phyloP scores from a whole-genome alignment of 1,140 invertebrate genomes.

The Drosophila guanche region DNA sequence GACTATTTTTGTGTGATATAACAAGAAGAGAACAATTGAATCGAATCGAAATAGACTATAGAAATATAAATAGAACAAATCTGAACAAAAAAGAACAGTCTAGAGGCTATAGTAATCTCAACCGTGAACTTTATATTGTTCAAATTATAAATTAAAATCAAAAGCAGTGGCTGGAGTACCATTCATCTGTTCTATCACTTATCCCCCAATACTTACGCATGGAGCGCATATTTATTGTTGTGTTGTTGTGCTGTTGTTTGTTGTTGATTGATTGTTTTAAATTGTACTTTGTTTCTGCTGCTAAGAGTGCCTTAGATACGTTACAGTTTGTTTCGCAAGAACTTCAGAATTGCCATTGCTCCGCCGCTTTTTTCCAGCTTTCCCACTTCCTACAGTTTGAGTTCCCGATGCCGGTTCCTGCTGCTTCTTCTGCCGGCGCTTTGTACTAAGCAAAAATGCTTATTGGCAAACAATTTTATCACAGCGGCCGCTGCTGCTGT shows the following conservation, averaged over 20 bases:
- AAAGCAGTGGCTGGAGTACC: too few relatives aligned
- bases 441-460: slow-evolving; percentile 60
- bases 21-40: too few relatives aligned
- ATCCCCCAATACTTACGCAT: slow-evolving; percentile 55
- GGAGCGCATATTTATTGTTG: slow-evolving; percentile 53
- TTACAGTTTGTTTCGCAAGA: slow-evolving; percentile 60
- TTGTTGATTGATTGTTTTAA: background rate
- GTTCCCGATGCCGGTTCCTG: slow-evolving; percentile 8
- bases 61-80: too few relatives aligned
- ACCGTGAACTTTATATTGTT: too few relatives aligned
- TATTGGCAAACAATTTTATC: slow-evolving; percentile 64
- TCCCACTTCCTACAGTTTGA: background rate
- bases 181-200: too few relatives aligned
- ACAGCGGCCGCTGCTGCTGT: slow-evolving; percentile 16
- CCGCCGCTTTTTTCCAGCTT: slow-evolving; percentile 4
- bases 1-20: too few relatives aligned
- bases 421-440: slow-evolving; percentile 42
- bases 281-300: slow-evolving; percentile 2
- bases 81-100: too few relatives aligned
- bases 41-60: too few relatives aligned
- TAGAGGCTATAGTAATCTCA: too few relatives aligned
- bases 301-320: slow-evolving; percentile 40
- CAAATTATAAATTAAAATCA: too few relatives aligned
- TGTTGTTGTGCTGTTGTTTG: slow-evolving; percentile 3
- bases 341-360: slow-evolving; percentile 50